Evolutionary conservation across 1,140 invertebrate genomes (phyloP).

Genomic region (Drosophila dunni): DNA sequence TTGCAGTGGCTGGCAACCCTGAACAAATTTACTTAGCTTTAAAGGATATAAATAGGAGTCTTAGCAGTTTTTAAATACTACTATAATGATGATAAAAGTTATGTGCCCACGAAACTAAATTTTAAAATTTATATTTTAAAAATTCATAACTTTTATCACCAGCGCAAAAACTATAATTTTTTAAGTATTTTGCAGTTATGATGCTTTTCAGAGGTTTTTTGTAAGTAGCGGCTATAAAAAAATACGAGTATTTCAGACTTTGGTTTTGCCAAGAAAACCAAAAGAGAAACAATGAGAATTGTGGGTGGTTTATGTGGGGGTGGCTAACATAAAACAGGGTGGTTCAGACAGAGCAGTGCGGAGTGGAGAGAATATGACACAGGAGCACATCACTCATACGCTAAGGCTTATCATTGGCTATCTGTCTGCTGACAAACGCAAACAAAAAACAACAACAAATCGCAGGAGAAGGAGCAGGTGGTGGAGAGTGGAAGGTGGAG

Average conservation of each 20-base stretch:
- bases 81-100: too few relatives aligned
- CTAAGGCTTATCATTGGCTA: conserved; percentile 64
- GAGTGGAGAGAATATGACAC: conserved; percentile 5
- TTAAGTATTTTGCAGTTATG: too few relatives aligned
- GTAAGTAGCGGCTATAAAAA: neutral
- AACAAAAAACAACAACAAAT: conserved; percentile 33
- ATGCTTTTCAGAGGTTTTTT: neutral
- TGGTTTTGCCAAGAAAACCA: neutral
- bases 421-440: conserved; percentile 61
- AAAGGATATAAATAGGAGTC: too few relatives aligned
- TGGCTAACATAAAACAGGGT: conserved; percentile 16
- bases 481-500: neutral
- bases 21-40: too few relatives aligned
- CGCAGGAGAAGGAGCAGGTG: too few relatives aligned
- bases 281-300: neutral
- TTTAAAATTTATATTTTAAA: too few relatives aligned
- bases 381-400: conserved; percentile 56
- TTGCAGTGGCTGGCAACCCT: too few relatives aligned
- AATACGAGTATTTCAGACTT: neutral
- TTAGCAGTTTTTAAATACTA: too few relatives aligned
- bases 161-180: neutral
- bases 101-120: too few relatives aligned
- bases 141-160: neutral
- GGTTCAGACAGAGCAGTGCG: neutral
- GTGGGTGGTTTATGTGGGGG: conserved; percentile 10